These are phyloP conservation scores for Caloenas nicobarica DNA, from an alignment of 2,113 vertebrate genomes.

Conservation along the genomic window DNA sequence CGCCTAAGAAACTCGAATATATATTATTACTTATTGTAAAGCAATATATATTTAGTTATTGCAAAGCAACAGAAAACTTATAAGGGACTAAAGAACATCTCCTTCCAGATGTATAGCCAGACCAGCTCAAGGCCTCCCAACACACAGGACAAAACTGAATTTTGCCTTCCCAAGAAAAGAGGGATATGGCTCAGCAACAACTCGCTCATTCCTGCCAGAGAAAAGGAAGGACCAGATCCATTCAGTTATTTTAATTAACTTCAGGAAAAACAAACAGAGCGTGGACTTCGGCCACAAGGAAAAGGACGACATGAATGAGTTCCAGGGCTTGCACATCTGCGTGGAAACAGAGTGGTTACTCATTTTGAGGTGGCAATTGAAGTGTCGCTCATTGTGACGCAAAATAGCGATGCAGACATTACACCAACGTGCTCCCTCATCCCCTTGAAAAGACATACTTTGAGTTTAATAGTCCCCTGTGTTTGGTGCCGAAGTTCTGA, in stretches of 20 bases:
- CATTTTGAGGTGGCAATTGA: not conserved
- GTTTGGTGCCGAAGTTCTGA: not conserved
- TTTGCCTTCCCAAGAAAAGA: not conserved
- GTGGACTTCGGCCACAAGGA: not conserved
- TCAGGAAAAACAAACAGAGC: not conserved
- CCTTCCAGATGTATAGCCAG: not conserved
- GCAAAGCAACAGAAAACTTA: not conserved
- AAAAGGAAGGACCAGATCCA: not conserved
- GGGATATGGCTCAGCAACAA: not conserved
- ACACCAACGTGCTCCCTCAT: not conserved
- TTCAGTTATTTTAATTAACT: too few relatives aligned
- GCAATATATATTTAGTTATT: not conserved
- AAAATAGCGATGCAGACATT: not conserved
- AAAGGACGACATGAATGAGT: not conserved
- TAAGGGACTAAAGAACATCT: not conserved
- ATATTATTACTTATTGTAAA: not conserved
- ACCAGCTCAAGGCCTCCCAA: not conserved
- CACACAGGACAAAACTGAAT: not conserved
- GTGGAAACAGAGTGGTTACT: not conserved
- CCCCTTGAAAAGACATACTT: not conserved
- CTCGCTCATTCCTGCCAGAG: not conserved
- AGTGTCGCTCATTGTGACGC: not conserved
- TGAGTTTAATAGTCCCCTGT: not conserved
- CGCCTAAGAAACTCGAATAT: not conserved
- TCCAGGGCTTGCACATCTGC: not conserved